A percentile compares a stretch with the other conserved stretches of the same genome.
Conservation (phyloP, 2,888 invertebrate species). For the Dioctria linearis region DNA sequence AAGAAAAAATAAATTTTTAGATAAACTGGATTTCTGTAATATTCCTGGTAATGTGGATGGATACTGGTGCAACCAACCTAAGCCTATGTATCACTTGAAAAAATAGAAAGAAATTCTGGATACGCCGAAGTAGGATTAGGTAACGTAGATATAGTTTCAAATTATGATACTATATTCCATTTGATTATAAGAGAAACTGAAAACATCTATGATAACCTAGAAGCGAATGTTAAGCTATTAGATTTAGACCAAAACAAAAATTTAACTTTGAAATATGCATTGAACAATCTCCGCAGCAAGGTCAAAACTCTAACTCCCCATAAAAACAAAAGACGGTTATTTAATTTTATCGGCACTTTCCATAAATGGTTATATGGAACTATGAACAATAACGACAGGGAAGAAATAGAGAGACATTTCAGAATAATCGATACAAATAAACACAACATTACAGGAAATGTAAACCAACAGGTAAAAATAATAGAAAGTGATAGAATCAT, state of each 20-base stretch:
- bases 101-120: not conserved
- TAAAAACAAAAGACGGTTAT: constrained; percentile 27
- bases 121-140: constrained; percentile 8
- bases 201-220: not conserved
- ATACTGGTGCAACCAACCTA: not conserved
- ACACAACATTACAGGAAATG: constrained; percentile 29
- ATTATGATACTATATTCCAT: constrained; percentile 21
- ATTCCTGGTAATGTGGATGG: not conserved
- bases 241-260: not conserved
- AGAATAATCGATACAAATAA: constrained; percentile 43
- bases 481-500: constrained; percentile 24
- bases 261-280: constrained; percentile 4
- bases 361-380: constrained; percentile 49
- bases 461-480: constrained; percentile 38
- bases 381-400: constrained; percentile 11
- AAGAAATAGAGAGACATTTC: constrained; percentile 37
- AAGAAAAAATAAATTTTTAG: constrained; percentile 16
- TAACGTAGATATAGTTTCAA: not conserved
- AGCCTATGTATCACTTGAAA: not conserved
- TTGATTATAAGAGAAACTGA: constrained; percentile 15
- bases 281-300: constrained; percentile 19
- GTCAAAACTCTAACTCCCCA: constrained; percentile 12
- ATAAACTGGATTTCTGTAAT: too few species aligned
- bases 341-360: too few species aligned
- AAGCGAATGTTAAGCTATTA: constrained; percentile 4